phyloP scores from a whole-genome alignment of 30 jellyfish, hydroid and myxozoan species.

The Nemopilema nomurai region DNA sequence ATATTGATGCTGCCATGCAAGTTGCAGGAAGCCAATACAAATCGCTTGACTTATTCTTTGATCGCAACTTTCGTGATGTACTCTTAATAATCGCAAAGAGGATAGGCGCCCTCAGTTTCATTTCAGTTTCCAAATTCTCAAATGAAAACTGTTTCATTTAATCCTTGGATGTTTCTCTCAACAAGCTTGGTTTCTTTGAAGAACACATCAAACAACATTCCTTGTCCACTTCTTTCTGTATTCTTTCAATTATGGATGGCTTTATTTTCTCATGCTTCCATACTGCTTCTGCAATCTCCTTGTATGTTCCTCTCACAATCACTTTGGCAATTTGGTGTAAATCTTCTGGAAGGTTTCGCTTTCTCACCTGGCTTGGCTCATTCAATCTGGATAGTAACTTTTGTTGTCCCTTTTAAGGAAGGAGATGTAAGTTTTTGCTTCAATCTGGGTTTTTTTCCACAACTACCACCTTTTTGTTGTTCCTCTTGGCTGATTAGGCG shows the following conservation, averaged over 20 bases:
- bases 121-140: constrained; percentile 9
- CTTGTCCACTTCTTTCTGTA: constrained; percentile 13
- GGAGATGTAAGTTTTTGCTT: too few species aligned
- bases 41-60: background rate
- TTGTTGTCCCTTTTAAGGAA: too few species aligned
- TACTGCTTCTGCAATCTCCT: constrained; percentile 29
- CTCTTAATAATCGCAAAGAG: background rate
- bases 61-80: constrained; percentile 7
- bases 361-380: too few species aligned
- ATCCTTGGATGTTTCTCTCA: constrained; percentile 33
- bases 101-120: constrained; percentile 30
- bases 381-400: too few species aligned
- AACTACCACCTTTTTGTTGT: constrained; percentile 37
- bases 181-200: constrained; percentile 20
- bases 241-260: background rate
- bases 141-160: constrained; percentile 14
- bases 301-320: constrained; percentile 31
- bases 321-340: constrained; percentile 40
- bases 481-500: constrained; percentile 25
- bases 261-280: constrained; percentile 17
- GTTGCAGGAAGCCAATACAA: constrained; percentile 26
- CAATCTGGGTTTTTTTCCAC: background rate
- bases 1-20: constrained; percentile 57
- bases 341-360: too few species aligned
- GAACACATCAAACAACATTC: constrained; percentile 24